phyloP scores from a whole-genome alignment of 2,888 invertebrate species.

The Calliopum simillimum region DNA sequence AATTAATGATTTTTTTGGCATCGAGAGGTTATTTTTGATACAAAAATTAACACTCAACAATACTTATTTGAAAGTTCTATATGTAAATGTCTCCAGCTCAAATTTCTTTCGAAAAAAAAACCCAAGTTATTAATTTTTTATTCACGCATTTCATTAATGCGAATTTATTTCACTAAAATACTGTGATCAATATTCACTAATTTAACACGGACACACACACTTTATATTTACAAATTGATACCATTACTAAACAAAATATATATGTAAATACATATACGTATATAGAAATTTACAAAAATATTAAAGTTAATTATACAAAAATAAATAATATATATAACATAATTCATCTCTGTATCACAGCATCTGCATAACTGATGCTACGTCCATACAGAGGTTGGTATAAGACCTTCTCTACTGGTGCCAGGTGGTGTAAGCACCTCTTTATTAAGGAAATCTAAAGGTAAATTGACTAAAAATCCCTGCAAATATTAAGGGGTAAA shows the following conservation, averaged over 20 bases:
- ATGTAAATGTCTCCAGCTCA: too few relatives aligned
- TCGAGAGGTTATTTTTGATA: too few relatives aligned
- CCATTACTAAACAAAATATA: neutral
- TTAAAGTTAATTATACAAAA: conserved; percentile 2
- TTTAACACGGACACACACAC: conserved; percentile 37
- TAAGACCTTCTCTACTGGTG: conserved; percentile 88
- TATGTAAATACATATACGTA: conserved; percentile 13
- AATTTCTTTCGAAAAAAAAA: too few relatives aligned
- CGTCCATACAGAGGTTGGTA: conserved; percentile 94
- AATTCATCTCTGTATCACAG: neutral
- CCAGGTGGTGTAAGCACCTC: conserved; percentile 87
- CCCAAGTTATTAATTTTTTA: too few relatives aligned
- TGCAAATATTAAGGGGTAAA: conserved; percentile 55
- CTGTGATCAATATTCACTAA: conserved; percentile 48
- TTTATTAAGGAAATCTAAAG: conserved; percentile 87
- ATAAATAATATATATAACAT: conserved; percentile 19
- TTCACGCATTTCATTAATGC: too few relatives aligned
- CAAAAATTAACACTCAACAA: too few relatives aligned
- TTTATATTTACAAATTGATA: conserved; percentile 19
- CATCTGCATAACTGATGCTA: conserved; percentile 63
- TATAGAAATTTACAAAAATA: conserved; percentile 9
- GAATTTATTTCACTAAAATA: conserved; percentile 48
- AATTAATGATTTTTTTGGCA: too few relatives aligned
- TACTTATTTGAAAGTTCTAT: too few relatives aligned
- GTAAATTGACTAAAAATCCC: conserved; percentile 90